These are phyloP conservation scores for Clarias platycephalus DNA, from an alignment of 2,797 vertebrate species.

Conservation along the genomic window DNA sequence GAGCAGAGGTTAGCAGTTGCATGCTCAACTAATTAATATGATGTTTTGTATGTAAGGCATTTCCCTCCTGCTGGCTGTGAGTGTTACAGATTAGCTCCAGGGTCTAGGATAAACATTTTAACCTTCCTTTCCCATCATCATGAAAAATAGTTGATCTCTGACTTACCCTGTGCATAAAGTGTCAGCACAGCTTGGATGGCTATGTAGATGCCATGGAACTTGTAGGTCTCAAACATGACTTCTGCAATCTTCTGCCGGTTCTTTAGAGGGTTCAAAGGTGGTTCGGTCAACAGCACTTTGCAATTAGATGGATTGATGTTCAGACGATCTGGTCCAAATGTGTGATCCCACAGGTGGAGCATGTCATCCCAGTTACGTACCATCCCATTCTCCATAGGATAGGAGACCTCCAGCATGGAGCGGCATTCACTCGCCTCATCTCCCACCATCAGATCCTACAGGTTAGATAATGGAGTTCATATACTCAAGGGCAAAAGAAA, in stretches of 20 bases:
- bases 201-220: conserved; percentile 79
- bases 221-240: conserved; percentile 82
- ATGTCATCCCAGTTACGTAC: conserved; percentile 83
- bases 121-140: neutral
- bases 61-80: neutral
- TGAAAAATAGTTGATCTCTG: neutral
- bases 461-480: neutral
- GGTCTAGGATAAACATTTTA: neutral
- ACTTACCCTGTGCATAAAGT: conserved; percentile 80
- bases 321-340: conserved; percentile 75
- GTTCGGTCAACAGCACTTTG: conserved; percentile 82
- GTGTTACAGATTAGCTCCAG: neutral
- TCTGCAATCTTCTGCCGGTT: conserved; percentile 82
- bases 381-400: conserved; percentile 84
- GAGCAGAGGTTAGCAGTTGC: neutral
- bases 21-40: neutral
- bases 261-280: conserved; percentile 81
- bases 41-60: neutral
- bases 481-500: no score
- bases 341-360: conserved; percentile 82
- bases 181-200: conserved; percentile 83
- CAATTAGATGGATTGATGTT: conserved; percentile 71
- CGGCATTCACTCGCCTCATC: conserved; percentile 81
- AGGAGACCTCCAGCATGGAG: conserved; percentile 80
- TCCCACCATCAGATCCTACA: conserved; percentile 82